These are phyloP conservation scores for Pempheris klunzingeri DNA, from an alignment of 2,797 vertebrate genomes.

Conservation along the genomic window DNA sequence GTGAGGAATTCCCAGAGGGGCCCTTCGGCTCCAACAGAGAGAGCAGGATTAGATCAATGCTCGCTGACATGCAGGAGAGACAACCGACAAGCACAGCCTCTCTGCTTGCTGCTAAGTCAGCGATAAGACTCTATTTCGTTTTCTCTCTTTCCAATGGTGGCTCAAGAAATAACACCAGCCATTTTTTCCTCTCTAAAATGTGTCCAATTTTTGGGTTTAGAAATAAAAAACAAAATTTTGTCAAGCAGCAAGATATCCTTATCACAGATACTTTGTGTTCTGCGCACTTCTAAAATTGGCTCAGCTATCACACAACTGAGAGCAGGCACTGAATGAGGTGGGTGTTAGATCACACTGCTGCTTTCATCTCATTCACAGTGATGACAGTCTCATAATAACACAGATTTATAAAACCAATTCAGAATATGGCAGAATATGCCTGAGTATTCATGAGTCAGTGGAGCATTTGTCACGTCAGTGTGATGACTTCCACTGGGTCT, in stretches of 20 bases:
- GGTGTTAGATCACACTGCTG: slow-evolving; percentile 69
- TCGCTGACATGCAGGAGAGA: slow-evolving; percentile 31
- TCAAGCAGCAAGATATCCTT: slow-evolving; percentile 74
- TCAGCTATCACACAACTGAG: slow-evolving; percentile 74
- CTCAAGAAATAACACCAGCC: slow-evolving; percentile 21
- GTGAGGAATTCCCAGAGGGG: slow-evolving; percentile 58
- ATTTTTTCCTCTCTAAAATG: slow-evolving; percentile 39
- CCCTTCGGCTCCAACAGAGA: slow-evolving; percentile 41
- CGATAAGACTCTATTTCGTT: slow-evolving; percentile 17
- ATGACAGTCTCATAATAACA: slow-evolving; percentile 70
- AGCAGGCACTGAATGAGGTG: slow-evolving; percentile 78
- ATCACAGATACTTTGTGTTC: slow-evolving; percentile 63
- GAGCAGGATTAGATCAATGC: slow-evolving; percentile 47
- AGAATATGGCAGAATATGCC: slow-evolving; percentile 44
- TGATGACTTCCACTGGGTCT: slow-evolving; percentile 85
- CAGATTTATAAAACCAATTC: slow-evolving; percentile 60
- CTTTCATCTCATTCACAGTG: slow-evolving; percentile 83
- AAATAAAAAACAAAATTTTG: slow-evolving; percentile 33
- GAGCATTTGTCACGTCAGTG: slow-evolving; percentile 80
- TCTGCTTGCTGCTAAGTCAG: slow-evolving; percentile 39
- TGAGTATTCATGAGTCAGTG: slow-evolving; percentile 38
- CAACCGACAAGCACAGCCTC: slow-evolving; percentile 8
- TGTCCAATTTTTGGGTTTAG: slow-evolving; percentile 61
- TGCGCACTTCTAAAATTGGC: slow-evolving; percentile 70
- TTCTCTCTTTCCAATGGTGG: slow-evolving; percentile 31